These are phyloP conservation scores for Lacerta agilis DNA, from an alignment of 2,797 vertebrate genomes.

Conservation along the genomic window DNA sequence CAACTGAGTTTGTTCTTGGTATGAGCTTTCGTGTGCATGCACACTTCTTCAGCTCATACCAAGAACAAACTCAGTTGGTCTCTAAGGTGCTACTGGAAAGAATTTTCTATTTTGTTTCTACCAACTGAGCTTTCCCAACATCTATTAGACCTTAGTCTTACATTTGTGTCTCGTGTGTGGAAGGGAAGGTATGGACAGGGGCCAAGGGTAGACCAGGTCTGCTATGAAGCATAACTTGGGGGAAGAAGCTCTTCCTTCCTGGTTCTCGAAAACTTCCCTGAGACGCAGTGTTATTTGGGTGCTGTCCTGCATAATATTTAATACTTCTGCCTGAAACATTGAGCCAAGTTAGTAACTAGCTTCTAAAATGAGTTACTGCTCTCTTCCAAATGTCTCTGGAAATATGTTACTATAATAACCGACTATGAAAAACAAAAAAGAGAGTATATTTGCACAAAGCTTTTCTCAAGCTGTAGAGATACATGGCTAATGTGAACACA, in stretches of 20 bases:
- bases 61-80: too few relatives aligned
- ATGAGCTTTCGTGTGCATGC: too few relatives aligned
- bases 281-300: neutral
- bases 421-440: conserved; percentile 16
- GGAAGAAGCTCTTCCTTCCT: neutral
- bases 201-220: neutral
- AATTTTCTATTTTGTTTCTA: too few relatives aligned
- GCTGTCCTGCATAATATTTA: neutral
- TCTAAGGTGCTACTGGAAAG: too few relatives aligned
- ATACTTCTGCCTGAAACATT: neutral
- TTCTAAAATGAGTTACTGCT: conserved; percentile 44
- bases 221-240: neutral
- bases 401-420: conserved; percentile 19
- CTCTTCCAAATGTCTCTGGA: conserved; percentile 25
- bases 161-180: rapidly evolving
- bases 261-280: neutral
- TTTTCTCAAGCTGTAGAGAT: conserved; percentile 14
- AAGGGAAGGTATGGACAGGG: too few relatives aligned
- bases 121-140: too few relatives aligned
- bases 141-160: neutral
- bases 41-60: too few relatives aligned
- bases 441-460: conserved; percentile 29
- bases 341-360: conserved; percentile 33
- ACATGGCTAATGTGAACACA: conserved; percentile 15
- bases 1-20: too few relatives aligned